phyloP scores from a whole-genome alignment of 2,113 vertebrate genomes.

The Verasper variegatus region DNA sequence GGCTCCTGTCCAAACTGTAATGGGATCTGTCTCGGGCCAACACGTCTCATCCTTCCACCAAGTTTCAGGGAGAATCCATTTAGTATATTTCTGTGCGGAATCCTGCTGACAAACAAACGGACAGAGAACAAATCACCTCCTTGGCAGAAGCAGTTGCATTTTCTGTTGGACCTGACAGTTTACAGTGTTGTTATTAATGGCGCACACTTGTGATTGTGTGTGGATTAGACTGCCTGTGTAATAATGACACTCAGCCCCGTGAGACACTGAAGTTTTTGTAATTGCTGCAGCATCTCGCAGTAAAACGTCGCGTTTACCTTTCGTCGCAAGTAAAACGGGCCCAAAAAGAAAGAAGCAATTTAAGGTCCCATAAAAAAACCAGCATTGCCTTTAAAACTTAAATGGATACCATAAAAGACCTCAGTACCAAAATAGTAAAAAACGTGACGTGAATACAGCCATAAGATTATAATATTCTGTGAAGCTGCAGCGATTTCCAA shows the following conservation, averaged over 20 bases:
- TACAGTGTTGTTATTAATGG: neutral
- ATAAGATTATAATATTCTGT: neutral
- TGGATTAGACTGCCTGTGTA: slow-evolving; percentile 1
- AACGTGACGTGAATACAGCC: neutral
- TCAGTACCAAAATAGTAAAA: neutral
- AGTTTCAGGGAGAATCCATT: too few relatives aligned
- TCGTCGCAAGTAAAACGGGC: neutral
- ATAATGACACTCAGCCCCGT: too few relatives aligned
- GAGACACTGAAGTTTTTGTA: slow-evolving; percentile 1
- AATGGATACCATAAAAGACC: neutral
- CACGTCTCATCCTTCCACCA: too few relatives aligned
- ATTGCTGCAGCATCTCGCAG: neutral
- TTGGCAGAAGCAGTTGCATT: too few relatives aligned
- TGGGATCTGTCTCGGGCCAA: too few relatives aligned
- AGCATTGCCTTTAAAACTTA: slow-evolving; percentile 3
- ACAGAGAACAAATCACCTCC: too few relatives aligned
- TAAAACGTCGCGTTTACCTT: neutral
- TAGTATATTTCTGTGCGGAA: too few relatives aligned
- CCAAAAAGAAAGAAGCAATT: slow-evolving; percentile 2
- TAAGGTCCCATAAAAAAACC: neutral
- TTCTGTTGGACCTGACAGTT: neutral
- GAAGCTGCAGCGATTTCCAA: neutral
- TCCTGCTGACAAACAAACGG: too few relatives aligned
- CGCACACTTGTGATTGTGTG: neutral
- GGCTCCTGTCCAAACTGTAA: too few relatives aligned